Evolutionary conservation across 2,888 invertebrate species (phyloP).

Genomic region (Muscina levida): DNA sequence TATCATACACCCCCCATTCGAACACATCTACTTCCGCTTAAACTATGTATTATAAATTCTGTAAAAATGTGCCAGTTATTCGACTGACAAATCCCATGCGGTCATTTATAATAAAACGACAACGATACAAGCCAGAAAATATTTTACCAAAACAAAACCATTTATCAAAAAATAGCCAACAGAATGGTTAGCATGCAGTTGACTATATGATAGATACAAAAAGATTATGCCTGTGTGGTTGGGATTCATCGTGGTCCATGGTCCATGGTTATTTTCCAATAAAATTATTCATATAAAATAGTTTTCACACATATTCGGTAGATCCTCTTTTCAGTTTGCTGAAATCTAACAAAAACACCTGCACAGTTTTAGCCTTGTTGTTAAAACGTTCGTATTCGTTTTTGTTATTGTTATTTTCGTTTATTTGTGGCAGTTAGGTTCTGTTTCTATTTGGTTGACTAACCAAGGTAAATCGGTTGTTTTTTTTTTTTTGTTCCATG

Average conservation of each 20-base stretch:
- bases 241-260: neutral
- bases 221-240: too few relatives aligned
- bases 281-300: constrained; percentile 32
- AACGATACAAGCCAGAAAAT: neutral
- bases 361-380: too few relatives aligned
- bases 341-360: too few relatives aligned
- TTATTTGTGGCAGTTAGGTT: too few relatives aligned
- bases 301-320: constrained; percentile 6
- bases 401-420: too few relatives aligned
- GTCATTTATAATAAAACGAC: constrained; percentile 1
- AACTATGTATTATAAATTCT: neutral
- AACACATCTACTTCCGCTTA: too few relatives aligned
- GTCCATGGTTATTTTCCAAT: constrained; percentile 13
- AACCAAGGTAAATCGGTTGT: constrained; percentile 1
- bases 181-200: too few relatives aligned
- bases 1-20: neutral
- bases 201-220: too few relatives aligned
- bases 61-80: too few relatives aligned
- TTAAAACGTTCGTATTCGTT: too few relatives aligned
- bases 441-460: too few relatives aligned
- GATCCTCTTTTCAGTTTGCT: neutral
- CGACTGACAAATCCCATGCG: neutral
- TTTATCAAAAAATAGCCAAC: constrained; percentile 19
- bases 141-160: constrained; percentile 21
- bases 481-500: neutral